Base-by-base conservation (phyloP, 2,888 invertebrate genomes). In the Metellina segmentata region DNA sequence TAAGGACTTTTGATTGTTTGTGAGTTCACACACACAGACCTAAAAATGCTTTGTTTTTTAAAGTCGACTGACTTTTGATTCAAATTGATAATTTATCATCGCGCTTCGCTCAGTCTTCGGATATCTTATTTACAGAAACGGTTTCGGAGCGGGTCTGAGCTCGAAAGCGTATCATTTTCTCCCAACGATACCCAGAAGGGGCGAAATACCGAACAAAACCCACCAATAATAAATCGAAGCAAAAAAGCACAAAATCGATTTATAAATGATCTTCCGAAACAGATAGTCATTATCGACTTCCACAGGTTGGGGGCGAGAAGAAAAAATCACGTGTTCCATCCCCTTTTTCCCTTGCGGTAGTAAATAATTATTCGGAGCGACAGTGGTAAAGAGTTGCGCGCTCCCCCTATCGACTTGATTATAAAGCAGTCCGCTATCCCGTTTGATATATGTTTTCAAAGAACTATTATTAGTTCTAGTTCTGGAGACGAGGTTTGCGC, bases 271-370 rank as follows among this genome's bases (percentile, higher is more conserved):
- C 90, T 61, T 49, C 53, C 61, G 90, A 72, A 79, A 85, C 78
- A 85, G 90, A 81, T 90, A 90, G 85, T 85, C 90, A 90, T 90
- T 90, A 90, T 90, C 85, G 72, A 78, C 77, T 81, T 85, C 90
- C 69, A 85, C 51, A 85, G 61, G 61, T 78, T 53, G 81, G 61
- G 89, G 82, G 75, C 52, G 82, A 82, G 34, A n/a, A 70, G 51
- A 70, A 78, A 78, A 74, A 82, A 69, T 6, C 11, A 52, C 48
- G 52, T 51, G 71, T 51, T 71, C 52, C 78, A 78, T 70, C 78
- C 83, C 83, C 83, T 72, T 71, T 78, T 81, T 51, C 52, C 53
- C 61, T 61, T 75, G 49, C 11, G 49, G 85, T 74, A 34, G 85
- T 90, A 90, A 90, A 90, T 90, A 90, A 90, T 90, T 90, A 90